Percentiles rank a stretch among this genome's conserved stretches.
These are phyloP conservation scores for Formica exsecta DNA, from an alignment of 1,140 invertebrate species.

Conservation along the genomic window DNA sequence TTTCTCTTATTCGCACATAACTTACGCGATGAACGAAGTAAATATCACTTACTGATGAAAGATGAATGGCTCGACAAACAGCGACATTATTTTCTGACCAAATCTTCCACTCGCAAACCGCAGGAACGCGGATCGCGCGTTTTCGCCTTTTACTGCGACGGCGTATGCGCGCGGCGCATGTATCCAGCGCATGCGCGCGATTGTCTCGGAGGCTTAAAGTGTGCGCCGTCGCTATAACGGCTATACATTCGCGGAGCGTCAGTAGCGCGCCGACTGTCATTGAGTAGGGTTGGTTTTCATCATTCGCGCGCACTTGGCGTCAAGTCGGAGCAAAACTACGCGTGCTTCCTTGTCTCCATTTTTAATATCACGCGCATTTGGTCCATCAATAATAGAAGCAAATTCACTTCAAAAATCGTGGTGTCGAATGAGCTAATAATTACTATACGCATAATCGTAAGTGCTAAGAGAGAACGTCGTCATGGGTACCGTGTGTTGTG, in stretches of 20 bases:
- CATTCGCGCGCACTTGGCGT: not conserved
- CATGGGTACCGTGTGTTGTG: constrained; percentile 82
- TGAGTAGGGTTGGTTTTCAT: not conserved
- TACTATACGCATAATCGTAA: not conserved
- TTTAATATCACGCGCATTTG: not conserved
- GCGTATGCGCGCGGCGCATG: constrained; percentile 54
- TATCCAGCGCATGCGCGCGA: not conserved
- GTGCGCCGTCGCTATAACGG: constrained; percentile 38
- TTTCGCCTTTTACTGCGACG: constrained; percentile 42
- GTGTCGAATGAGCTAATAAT: constrained; percentile 51
- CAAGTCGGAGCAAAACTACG: not conserved
- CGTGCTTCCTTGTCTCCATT: not conserved
- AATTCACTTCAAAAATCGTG: constrained; percentile 20
- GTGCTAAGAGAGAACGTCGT: constrained; percentile 69
- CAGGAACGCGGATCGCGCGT: constrained; percentile 12
- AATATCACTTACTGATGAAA: not conserved
- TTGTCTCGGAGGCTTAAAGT: constrained; percentile 30
- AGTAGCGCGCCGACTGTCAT: constrained; percentile 78
- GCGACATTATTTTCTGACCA: constrained; percentile 7
- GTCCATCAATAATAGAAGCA: not conserved
- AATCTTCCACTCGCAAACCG: not conserved
- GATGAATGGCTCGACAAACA: not conserved
- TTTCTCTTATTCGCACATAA: not conserved
- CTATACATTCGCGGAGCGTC: constrained; percentile 53
- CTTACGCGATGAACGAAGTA: not conserved